Base-by-base conservation (phyloP, 2,797 vertebrate genomes). In the Pipistrellus nathusii region DNA sequence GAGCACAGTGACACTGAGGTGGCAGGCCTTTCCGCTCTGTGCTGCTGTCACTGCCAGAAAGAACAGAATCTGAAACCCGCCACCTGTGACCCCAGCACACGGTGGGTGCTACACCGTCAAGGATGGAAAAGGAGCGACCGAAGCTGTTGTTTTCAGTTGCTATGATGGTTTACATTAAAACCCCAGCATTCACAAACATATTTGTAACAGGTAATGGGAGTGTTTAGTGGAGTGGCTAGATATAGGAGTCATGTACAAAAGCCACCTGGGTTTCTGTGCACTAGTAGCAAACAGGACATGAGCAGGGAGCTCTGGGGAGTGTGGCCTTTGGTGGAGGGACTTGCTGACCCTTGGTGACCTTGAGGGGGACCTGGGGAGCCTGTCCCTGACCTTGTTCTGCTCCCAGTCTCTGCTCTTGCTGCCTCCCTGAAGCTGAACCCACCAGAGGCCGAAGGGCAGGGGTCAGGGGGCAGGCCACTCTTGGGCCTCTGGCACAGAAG, bases 1-100 rank as follows among this genome's bases (percentile, higher is more conserved):
- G n/a, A n/a, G 18, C 5, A 32, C 10, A n/a, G n/a, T n/a, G n/a
- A n/a, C 18, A 4, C 6, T 3, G 38, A 30, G 2, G 5, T 1
- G 6, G 8, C 23, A 5, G 38, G 27, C 41, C 21, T 11, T 3
- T 27, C 71, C 48, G 10, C 15, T 11, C 11, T 17, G 35, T 27
- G 18, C 15, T 64, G 38, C 55, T 68, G 7, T 15, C 46, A 2
- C 57, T 68, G 53, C 44, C 53, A 76, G 62, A 64, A 64, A 73
- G 11, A 2, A 30, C 55, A 10, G 66, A 57, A 57, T 32, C n/a
- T 46, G 41, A 82, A 46, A 8, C 20, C n/a, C 0, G 25, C 25
- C 15, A 30, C 53, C 48, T 9, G 9, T 15, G 32, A 55, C 18
- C 41, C 32, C 48, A 18, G 12, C 30, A 48, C 35, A 10, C 25